phyloP scores from a whole-genome alignment of 2,797 vertebrate species.

The Amphiprion clarkii region DNA sequence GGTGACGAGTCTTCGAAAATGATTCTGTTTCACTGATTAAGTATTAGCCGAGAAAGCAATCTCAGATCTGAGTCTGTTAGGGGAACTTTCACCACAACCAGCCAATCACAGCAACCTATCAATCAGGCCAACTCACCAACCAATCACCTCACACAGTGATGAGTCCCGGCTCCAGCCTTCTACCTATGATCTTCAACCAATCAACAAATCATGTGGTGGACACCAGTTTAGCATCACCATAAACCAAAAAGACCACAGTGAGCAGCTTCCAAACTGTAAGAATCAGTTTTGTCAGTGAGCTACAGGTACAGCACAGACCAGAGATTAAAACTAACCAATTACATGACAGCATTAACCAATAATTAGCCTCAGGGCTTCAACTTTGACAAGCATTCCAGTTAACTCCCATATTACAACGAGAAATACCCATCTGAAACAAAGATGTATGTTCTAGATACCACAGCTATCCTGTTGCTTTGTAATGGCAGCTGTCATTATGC shows the following conservation, averaged over 20 bases:
- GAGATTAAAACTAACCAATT: conserved; percentile 28
- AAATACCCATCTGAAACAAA: too few relatives aligned
- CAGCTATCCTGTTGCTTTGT: neutral
- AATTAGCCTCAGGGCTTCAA: conserved; percentile 36
- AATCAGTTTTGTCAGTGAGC: conserved; percentile 6
- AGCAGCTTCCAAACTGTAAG: conserved; percentile 11
- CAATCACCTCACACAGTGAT: conserved; percentile 44
- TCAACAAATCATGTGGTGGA: conserved; percentile 19
- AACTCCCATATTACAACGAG: too few relatives aligned
- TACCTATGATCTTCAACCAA: conserved; percentile 39
- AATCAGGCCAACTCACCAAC: conserved; percentile 43
- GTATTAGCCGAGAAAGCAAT: conserved; percentile 20
- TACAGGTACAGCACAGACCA: conserved; percentile 43
- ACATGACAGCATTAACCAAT: conserved; percentile 26
- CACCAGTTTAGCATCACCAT: conserved; percentile 4
- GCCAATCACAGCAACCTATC: conserved; percentile 59
- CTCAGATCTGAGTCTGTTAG: conserved; percentile 51
- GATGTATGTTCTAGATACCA: neutral
- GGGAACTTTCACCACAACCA: conserved; percentile 50
- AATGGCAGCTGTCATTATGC: neutral
- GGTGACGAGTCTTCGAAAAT: conserved; percentile 37
- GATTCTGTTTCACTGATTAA: conserved; percentile 12
- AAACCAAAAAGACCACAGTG: conserved; percentile 37
- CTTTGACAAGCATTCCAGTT: conserved; percentile 63
- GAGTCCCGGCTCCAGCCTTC: conserved; percentile 35